Evolutionary conservation across 2,797 vertebrate species (phyloP).

Genomic region (Nyctalus aviator): DNA sequence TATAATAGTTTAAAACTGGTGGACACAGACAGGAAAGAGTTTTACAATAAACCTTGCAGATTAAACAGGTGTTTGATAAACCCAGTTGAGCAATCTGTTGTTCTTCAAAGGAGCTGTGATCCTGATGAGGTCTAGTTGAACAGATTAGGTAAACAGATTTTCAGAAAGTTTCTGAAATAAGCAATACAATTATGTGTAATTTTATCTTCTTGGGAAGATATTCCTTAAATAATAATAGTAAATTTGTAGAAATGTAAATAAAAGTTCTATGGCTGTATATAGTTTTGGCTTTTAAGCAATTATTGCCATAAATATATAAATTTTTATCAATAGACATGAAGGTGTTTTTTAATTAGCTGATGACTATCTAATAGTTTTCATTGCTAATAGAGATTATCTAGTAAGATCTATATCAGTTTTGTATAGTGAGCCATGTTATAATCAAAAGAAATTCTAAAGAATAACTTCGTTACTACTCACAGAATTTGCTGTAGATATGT

Average conservation of each 20-base stretch:
- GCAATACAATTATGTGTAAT: background rate
- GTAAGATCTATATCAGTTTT: background rate
- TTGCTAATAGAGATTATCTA: background rate
- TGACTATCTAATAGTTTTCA: background rate
- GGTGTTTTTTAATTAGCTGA: background rate
- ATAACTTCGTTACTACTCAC: rapidly evolving
- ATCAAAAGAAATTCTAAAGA: background rate
- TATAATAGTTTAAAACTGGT: background rate
- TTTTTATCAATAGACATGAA: constrained; percentile 17
- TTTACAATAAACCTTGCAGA: background rate
- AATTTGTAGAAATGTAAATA: background rate
- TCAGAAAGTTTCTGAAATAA: constrained; percentile 16
- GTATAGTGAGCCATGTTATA: background rate
- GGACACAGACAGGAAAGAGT: background rate
- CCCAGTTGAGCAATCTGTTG: background rate
- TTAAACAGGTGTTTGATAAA: background rate
- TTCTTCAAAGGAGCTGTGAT: background rate
- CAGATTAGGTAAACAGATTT: background rate
- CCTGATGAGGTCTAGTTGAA: background rate
- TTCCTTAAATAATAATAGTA: background rate
- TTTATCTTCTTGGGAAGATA: background rate
- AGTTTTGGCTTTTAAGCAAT: background rate
- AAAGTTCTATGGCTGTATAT: background rate
- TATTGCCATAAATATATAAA: background rate
- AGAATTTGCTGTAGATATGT: background rate